Conservation (phyloP, 2,888 invertebrate species). For the Eristalinus aeneus region DNA sequence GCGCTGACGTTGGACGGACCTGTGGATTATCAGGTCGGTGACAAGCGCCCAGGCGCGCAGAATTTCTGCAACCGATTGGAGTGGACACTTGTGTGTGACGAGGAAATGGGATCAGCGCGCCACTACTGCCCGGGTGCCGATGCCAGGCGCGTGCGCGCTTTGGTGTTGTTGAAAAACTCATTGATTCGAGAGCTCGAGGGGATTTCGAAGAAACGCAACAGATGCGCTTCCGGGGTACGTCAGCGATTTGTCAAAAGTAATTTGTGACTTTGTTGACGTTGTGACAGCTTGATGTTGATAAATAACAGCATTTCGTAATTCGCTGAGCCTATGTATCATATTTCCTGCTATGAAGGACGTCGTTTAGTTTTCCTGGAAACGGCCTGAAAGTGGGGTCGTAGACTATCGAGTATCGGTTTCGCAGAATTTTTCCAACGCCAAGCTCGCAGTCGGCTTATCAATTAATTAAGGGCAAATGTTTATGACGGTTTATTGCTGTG, state of each 20-base stretch:
- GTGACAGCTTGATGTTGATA: slow-evolving; percentile 11
- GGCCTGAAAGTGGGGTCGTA: background rate
- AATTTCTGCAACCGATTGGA: slow-evolving; percentile 7
- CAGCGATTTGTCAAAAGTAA: background rate
- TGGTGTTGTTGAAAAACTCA: slow-evolving; percentile 24
- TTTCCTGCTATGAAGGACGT: background rate
- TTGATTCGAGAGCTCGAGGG: background rate
- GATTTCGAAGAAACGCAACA: slow-evolving; percentile 42
- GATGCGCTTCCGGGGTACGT: slow-evolving; percentile 42
- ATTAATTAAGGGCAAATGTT: background rate
- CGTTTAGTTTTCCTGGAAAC: background rate
- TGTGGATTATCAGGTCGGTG: background rate
- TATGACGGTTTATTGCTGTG: background rate
- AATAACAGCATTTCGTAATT: background rate
- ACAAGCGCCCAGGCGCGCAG: background rate
- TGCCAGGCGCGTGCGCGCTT: slow-evolving; percentile 39
- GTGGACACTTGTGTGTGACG: slow-evolving; percentile 20
- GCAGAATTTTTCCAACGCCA: background rate
- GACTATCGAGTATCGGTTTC: background rate
- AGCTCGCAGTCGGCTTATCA: background rate
- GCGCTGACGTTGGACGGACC: background rate
- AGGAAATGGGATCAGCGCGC: slow-evolving; percentile 58
- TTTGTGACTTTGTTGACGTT: background rate
- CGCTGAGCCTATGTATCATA: background rate
- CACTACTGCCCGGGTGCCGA: slow-evolving; percentile 36